phyloP scores from a whole-genome alignment of 2,888 invertebrate genomes.

The Xylota segnis region DNA sequence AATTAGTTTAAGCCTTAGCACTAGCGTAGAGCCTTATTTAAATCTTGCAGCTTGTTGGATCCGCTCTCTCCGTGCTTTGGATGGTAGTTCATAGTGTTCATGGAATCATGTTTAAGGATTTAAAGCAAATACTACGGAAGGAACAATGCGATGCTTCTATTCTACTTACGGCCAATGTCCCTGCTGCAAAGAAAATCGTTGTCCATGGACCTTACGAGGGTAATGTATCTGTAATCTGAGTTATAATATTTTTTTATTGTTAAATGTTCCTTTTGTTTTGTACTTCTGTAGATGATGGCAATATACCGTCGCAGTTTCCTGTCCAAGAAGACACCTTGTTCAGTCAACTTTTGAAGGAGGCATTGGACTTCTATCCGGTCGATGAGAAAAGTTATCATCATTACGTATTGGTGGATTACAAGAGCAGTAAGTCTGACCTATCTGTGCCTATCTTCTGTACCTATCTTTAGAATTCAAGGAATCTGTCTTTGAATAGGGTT shows the following conservation, averaged over 20 bases:
- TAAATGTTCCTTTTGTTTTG: neutral
- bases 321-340: slow-evolving; percentile 99
- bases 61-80: slow-evolving; percentile 97
- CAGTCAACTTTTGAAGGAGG: slow-evolving; percentile 96
- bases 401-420: slow-evolving; percentile 98
- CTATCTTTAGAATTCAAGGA: too few species aligned
- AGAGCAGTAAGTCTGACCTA: slow-evolving; percentile 93
- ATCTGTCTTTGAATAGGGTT: too few species aligned
- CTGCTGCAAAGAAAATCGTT: slow-evolving; percentile 99
- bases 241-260: neutral
- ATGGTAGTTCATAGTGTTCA: slow-evolving; percentile 99
- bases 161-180: slow-evolving; percentile 98
- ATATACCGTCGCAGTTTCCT: slow-evolving; percentile 99
- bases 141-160: slow-evolving; percentile 99
- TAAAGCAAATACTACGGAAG: slow-evolving; percentile 98
- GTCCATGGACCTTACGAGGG: slow-evolving; percentile 92
- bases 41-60: slow-evolving; percentile 89
- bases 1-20: neutral
- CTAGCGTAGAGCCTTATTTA: neutral
- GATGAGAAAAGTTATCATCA: slow-evolving; percentile 94
- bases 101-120: slow-evolving; percentile 99
- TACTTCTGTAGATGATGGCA: slow-evolving; percentile 90
- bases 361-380: slow-evolving; percentile 98
- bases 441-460: neutral
- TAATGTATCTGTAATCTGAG: too few species aligned